phyloP scores from a whole-genome alignment of 2,797 vertebrate genomes.

The Lutra lutra region DNA sequence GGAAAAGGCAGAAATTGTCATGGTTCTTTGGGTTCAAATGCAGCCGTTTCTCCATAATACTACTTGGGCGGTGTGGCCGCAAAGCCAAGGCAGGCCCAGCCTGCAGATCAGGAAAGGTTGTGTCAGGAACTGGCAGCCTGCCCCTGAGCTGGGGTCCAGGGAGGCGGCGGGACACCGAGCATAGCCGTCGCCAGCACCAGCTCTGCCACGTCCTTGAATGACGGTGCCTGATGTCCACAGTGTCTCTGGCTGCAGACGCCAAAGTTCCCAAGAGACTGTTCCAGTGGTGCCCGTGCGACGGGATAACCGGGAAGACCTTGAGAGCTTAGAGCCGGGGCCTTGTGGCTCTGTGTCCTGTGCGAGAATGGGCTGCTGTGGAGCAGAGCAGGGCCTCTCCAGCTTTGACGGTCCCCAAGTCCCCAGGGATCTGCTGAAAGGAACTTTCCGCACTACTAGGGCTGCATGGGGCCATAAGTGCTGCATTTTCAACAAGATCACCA shows the following conservation, averaged over 20 bases:
- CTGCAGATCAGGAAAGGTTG: fast-evolving
- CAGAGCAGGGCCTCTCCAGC: background rate
- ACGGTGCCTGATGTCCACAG: too few relatives aligned
- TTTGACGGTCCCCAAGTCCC: fast-evolving
- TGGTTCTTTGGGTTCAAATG: background rate
- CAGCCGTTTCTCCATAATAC: background rate
- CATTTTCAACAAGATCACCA: background rate
- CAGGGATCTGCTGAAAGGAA: too few relatives aligned
- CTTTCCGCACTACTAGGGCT: background rate
- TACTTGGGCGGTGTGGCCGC: background rate
- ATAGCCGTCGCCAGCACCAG: too few relatives aligned
- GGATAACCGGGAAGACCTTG: too few relatives aligned
- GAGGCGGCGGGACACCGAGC: fast-evolving
- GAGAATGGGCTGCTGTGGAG: fast-evolving
- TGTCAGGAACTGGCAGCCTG: background rate
- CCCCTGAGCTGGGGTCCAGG: fast-evolving
- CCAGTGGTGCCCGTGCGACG: fast-evolving
- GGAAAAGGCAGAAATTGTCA: too few relatives aligned
- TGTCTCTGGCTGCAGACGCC: background rate
- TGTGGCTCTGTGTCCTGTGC: fast-evolving
- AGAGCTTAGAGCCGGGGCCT: background rate
- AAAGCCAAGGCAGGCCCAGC: fast-evolving
- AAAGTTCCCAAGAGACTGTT: background rate
- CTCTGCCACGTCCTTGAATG: fast-evolving
- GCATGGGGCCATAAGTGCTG: background rate